Percentiles rank a stretch among this genome's conserved stretches.
Conservation (phyloP, 2,888 invertebrate genomes). For the Quadroppia sp. region DNA sequence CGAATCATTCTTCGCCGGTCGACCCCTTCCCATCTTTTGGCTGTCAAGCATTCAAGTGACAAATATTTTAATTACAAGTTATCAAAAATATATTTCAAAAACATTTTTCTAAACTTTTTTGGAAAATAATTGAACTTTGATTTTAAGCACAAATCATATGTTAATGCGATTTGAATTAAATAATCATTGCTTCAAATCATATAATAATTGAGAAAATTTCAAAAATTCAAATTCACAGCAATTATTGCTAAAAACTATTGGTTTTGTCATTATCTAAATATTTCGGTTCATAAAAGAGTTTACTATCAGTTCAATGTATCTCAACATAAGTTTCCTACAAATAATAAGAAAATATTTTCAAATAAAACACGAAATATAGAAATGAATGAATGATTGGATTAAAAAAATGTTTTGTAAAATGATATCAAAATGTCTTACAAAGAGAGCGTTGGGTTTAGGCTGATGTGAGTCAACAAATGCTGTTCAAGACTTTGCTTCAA, state of each 20-base stretch:
- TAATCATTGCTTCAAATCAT: too few species aligned
- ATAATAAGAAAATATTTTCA: too few species aligned
- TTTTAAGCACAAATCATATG: too few species aligned
- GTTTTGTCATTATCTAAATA: too few species aligned
- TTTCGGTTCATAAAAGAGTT: too few species aligned
- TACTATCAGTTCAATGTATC: too few species aligned
- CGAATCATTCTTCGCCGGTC: constrained; percentile 8
- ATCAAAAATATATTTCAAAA: neutral
- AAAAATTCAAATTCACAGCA: too few species aligned
- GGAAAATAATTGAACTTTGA: too few species aligned
- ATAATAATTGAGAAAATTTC: too few species aligned
- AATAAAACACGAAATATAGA: too few species aligned
- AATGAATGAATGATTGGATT: neutral
- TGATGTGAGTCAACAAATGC: constrained; percentile 18
- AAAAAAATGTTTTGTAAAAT: neutral
- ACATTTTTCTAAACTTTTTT: neutral
- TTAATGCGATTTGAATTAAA: too few species aligned
- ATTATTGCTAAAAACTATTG: too few species aligned
- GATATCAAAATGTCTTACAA: neutral
- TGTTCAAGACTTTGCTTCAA: constrained; percentile 14
- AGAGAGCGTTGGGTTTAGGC: neutral
- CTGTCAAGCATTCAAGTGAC: neutral
- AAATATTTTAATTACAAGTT: neutral
- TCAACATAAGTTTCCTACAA: neutral
- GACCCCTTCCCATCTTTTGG: constrained; percentile 5